Base-by-base conservation (phyloP, 1,140 invertebrate species). In the Brachionus rubens region DNA sequence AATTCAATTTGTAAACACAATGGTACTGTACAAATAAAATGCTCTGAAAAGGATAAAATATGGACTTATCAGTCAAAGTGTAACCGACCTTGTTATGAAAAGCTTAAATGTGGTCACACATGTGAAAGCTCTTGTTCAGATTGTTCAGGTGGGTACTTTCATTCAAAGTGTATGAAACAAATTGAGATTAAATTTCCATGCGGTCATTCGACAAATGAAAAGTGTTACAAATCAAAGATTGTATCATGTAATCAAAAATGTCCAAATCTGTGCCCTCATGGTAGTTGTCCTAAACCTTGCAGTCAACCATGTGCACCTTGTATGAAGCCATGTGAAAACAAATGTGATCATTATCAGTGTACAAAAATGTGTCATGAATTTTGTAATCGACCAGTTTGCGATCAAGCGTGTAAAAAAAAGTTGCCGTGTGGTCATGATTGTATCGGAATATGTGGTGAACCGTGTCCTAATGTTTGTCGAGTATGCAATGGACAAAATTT, bases 361-460 rank as follows among this genome's bases (percentile, higher is more conserved):
- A 81, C n/a, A 0, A 86, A 84, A 21, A 78, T 80, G 81, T 91
- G 90, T 82, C 78, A 79, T 40, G 84, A 88, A 78, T 82, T 85
- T 24, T 91, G 90, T 82, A 83, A 87, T 36, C 82, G 85, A 67
- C 78, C 78, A 9, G 83, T 87, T 40, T 88, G 90, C 78, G 76
- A 81, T 36, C n/a, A 76, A 12, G 78, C 78, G 16, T 84, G 83
- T 47, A 47, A 65, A 26, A 78, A 78, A 24, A 19, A 46, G n/a
- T 75, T 80, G 9, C n/a, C 59, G 67, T 91, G 90, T 83, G 87
- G 87, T 43, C 90, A 91, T 80, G 79, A 36, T 30, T 91, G 90
- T 80, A 81, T 85, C 30, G 86, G 78, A 6, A 21, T 83, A 28
- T 90, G 89, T 81, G 83, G 85, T 41, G 81, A 87, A 59, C 77